Evolutionary conservation across 2,888 invertebrate species (phyloP), one percentile per base, ranked within the genome.

Genomic region (Elysia crispata): DNA sequence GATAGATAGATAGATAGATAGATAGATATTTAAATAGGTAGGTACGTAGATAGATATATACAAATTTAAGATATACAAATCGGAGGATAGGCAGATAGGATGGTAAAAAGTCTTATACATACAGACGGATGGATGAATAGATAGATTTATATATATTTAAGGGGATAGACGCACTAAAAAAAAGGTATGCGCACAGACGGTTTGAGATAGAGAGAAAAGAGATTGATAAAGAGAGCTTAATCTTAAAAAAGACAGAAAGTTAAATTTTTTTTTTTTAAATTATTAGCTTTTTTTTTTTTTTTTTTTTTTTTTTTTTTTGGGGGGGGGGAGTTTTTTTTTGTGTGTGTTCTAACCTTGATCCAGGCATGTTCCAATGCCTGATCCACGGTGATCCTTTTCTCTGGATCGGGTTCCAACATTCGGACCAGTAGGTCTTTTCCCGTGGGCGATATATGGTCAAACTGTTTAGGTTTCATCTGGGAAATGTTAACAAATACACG

Each of bases 361-460:
- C 99, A 99, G 86, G 96, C 96, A 93, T 99, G 99, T 91, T 96
- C 96, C 82, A 99, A 94, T 82, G 98, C 97, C 92, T 98, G 97
- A 91, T 97, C 97, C 90, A 98, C 97, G 81, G 97, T 97, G 90
- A 98, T 96, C 92, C 99, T 94, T 92, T 97, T 96, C 86, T 96
- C 95, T 81, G 97, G 97, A 93, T 99, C 98, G 69, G 96, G 95
- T 28, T 96, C 95, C 86, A 99, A 94, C 97, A 99, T 97, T 91
- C 96, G 95, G 91, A 96, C 95, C 77, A 99, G 95, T 87, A 99
- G 94, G 92, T 99, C 98, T 93, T 98, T 99, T 79, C 98, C 99
- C 82, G 96, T 95, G 86, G 97, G 96, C 89, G 98, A 97, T 88
- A 99, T 96, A 83, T 95, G 95, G 88, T 97, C 96, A 98, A 98